These are phyloP conservation scores for Copidosoma aretas DNA, from an alignment of 2,888 invertebrate genomes.

Conservation along the genomic window DNA sequence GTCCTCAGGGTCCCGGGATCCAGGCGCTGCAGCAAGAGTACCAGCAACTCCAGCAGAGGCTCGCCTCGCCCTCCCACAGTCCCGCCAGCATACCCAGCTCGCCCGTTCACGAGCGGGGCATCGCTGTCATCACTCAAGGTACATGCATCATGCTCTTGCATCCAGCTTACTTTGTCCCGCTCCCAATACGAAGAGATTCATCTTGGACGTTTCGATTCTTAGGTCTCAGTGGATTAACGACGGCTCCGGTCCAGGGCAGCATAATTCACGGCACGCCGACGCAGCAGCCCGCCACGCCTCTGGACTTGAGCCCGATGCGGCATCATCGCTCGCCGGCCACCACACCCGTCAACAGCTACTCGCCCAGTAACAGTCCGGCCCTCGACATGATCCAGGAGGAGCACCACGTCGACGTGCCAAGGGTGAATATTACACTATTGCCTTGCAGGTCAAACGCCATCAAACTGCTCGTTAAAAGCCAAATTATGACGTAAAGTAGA, in stretches of 20 bases:
- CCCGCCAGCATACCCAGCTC: slow-evolving; percentile 61
- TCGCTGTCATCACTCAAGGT: slow-evolving; percentile 69
- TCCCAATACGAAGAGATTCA: not conserved
- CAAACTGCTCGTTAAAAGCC: no score
- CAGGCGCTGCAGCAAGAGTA: slow-evolving; percentile 79
- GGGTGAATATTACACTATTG: slow-evolving; percentile 57
- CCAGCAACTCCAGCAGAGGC: slow-evolving; percentile 79
- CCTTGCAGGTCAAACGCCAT: no score
- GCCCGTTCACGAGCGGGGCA: slow-evolving; percentile 61
- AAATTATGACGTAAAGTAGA: slow-evolving; percentile 24
- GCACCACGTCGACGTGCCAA: slow-evolving; percentile 65
- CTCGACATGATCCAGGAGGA: slow-evolving; percentile 82
- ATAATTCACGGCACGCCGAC: slow-evolving; percentile 78
- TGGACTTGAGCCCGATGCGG: slow-evolving; percentile 65
- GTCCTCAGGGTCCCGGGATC: slow-evolving; percentile 67
- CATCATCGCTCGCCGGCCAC: slow-evolving; percentile 61
- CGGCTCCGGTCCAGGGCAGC: slow-evolving; percentile 70
- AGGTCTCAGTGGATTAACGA: slow-evolving; percentile 78
- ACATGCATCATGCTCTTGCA: slow-evolving; percentile 12
- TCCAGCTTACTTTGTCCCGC: not conserved
- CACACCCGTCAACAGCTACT: slow-evolving; percentile 62
- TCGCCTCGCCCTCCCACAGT: slow-evolving; percentile 61
- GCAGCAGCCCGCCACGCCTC: slow-evolving; percentile 65
- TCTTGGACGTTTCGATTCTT: slow-evolving; percentile 44
- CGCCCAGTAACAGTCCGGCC: slow-evolving; percentile 67